Evolutionary conservation across 2,113 vertebrate species (phyloP), one percentile per base, ranked within the genome.

Genomic region (Nannospalax galili): DNA sequence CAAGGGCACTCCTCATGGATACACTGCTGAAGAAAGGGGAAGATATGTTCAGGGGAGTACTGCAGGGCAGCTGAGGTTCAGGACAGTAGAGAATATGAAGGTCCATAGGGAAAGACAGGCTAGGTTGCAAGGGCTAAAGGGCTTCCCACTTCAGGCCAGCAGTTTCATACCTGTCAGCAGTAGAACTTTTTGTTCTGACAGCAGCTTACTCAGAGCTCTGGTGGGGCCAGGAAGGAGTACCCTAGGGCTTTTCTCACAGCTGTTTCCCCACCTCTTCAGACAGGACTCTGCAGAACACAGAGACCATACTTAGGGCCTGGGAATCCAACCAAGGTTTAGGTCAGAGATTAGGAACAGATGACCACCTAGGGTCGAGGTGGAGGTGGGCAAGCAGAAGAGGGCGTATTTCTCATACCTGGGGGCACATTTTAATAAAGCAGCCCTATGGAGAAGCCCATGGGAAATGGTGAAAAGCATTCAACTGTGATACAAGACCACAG

Each of bases 351-450:
- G 80, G 58, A 84, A 16, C n/a, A 70, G 52, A 56, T 26, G 17
- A 79, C 7, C 26, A 70, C 4, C 35, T 37, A 37, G 75, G 14
- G 17, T 56, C 60, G 30, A 81, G 30, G 11, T 3, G 1, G 17
- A 10, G n/a, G 7, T 24, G 0, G 7, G 15, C 4, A n/a, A 79
- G 52, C 7, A 45, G 28, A 48, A 89, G 92, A 73, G n/a, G 26
- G 48, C 35, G 0, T 52, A 52, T 45, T 92, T 60, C 45, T 93
- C 60, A 11, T 3, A 87, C 14, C 72, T 92, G 52, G 77, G 40
- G 24, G 17, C 58, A 64, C 45, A 56, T 85, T 88, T 87, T 69
- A 86, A 48, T 81, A 94, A 73, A 86, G 20, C 6, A 95, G 72
- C 40, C 70, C 52, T 40, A 4, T 1, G 28, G 58, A 72, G 48